A percentile compares a stretch with the other conserved stretches of the same genome.
Evolutionary conservation across 2,797 vertebrate species (phyloP).

Genomic region (Dicrostonyx torquatus): DNA sequence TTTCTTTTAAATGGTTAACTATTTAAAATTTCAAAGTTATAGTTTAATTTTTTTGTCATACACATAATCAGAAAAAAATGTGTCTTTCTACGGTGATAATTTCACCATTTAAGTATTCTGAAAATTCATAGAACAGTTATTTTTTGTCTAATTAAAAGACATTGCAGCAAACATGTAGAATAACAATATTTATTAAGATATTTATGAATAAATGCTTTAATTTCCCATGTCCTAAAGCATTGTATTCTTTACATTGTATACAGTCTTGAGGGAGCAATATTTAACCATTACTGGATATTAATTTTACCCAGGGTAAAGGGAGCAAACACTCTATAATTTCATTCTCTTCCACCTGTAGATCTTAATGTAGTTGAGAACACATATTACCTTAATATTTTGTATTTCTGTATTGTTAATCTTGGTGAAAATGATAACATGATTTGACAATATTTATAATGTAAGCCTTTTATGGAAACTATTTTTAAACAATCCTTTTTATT

Average conservation of each 20-base stretch:
- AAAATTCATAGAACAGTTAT: conserved; percentile 32
- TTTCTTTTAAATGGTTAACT: conserved; percentile 53
- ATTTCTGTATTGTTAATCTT: background rate
- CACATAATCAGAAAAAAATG: conserved; percentile 25
- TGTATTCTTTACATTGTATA: conserved; percentile 42
- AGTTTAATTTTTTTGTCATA: conserved; percentile 33
- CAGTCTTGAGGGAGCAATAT: background rate
- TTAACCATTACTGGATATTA: conserved; percentile 15
- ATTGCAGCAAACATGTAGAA: conserved; percentile 16
- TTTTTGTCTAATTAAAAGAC: conserved; percentile 43
- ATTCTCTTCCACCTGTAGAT: background rate
- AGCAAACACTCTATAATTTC: background rate
- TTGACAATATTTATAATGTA: background rate
- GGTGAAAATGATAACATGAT: background rate
- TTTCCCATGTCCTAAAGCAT: background rate
- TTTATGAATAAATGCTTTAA: conserved; percentile 62
- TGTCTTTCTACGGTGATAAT: conserved; percentile 62
- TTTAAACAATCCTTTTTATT: too few relatives aligned
- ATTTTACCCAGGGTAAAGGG: background rate
- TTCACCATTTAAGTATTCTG: conserved; percentile 60
- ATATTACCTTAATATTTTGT: background rate
- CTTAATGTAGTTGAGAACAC: background rate
- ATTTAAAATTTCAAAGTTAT: conserved; percentile 32
- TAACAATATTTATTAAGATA: conserved; percentile 51
- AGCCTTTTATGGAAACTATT: too few relatives aligned